These are phyloP conservation scores for Pterocles orientalis DNA, from an alignment of 2,113 vertebrate species.

Conservation along the genomic window DNA sequence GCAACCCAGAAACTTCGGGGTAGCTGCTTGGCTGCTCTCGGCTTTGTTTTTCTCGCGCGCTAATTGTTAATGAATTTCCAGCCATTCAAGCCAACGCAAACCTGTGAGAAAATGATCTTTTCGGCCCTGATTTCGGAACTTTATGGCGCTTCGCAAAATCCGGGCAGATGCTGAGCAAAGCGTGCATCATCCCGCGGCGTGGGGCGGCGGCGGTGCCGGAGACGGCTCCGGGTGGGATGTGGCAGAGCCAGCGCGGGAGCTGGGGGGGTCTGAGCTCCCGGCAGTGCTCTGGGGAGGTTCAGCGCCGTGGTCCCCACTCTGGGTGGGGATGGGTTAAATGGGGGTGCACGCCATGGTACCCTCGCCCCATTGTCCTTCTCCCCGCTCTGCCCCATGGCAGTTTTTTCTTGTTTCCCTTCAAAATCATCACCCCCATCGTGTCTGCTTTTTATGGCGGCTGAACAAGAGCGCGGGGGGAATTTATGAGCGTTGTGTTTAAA, in stretches of 20 bases:
- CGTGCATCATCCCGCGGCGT: accelerated
- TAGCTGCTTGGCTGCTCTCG: slow-evolving; percentile 55
- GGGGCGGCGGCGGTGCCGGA: not conserved
- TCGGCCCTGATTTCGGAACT: not conserved
- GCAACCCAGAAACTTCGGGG: slow-evolving; percentile 65
- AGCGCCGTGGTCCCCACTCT: not conserved
- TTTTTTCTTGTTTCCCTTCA: not conserved
- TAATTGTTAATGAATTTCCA: slow-evolving; percentile 53
- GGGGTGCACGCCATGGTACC: accelerated
- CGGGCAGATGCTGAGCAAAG: not conserved
- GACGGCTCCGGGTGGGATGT: not conserved
- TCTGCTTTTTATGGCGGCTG: not conserved
- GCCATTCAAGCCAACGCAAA: slow-evolving; percentile 22
- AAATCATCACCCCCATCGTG: not conserved
- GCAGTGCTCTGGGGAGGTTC: not conserved
- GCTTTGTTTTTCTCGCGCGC: slow-evolving; percentile 40
- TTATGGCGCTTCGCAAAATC: not conserved
- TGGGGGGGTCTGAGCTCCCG: not conserved
- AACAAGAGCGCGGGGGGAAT: not conserved
- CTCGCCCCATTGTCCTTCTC: not conserved
- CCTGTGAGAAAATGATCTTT: slow-evolving; percentile 40
- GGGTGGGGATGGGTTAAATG: not conserved
- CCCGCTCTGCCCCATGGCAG: accelerated
- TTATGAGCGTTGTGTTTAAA: not conserved
- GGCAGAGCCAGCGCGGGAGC: not conserved